Conservation (phyloP, 2,797 vertebrate genomes). For the Acanthurus tractus region DNA sequence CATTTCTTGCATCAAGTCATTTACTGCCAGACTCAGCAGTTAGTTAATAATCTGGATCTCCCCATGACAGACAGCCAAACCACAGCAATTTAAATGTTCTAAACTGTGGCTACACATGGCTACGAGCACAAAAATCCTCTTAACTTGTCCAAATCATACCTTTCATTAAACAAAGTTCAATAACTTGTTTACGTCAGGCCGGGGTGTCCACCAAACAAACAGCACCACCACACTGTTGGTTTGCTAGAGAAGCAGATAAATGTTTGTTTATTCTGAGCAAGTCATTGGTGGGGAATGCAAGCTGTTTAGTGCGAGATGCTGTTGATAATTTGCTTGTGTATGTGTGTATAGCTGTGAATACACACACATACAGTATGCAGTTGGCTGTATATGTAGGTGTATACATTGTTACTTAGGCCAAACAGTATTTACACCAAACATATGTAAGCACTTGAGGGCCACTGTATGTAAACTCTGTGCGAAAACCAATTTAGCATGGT, state of each 20-base stretch:
- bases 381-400: conserved; percentile 46
- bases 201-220: conserved; percentile 70
- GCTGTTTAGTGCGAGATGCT: conserved; percentile 68
- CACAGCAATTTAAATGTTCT: conserved; percentile 39
- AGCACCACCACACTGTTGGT: conserved; percentile 28
- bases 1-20: background rate
- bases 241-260: conserved; percentile 51
- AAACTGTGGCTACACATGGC: conserved; percentile 31
- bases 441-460: conserved; percentile 73
- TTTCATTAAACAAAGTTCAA: conserved; percentile 64
- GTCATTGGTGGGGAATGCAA: conserved; percentile 72
- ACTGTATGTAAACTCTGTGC: conserved; percentile 74
- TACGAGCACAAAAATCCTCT: conserved; percentile 25
- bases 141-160: conserved; percentile 46
- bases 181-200: conserved; percentile 62
- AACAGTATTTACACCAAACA: conserved; percentile 63
- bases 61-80: conserved; percentile 45
- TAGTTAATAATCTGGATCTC: conserved; percentile 31
- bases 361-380: conserved; percentile 27
- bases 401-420: conserved; percentile 47
- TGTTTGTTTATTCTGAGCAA: conserved; percentile 72
- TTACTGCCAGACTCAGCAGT: conserved; percentile 3
- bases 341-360: conserved; percentile 35
- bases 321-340: conserved; percentile 60
- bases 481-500: conserved; percentile 68